phyloP scores from a whole-genome alignment of 1,140 invertebrate genomes.

The Platorchestia sp. region DNA sequence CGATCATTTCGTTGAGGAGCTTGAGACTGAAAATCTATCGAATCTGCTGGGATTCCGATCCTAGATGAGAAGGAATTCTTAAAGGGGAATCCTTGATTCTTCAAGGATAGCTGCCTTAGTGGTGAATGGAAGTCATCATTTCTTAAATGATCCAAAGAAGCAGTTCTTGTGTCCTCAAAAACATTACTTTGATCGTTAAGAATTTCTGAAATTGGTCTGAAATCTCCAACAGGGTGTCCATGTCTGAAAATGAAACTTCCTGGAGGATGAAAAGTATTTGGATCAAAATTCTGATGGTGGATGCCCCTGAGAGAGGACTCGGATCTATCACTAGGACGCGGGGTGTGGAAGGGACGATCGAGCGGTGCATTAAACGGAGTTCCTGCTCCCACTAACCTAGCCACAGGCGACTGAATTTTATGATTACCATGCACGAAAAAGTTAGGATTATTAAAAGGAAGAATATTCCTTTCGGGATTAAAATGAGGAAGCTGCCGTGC shows the following conservation, averaged over 20 bases:
- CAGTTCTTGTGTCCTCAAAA: background rate
- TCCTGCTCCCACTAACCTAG: background rate
- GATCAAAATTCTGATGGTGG: background rate
- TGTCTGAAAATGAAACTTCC: background rate
- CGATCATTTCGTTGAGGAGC: background rate
- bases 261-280: background rate
- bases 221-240: slow-evolving; percentile 8
- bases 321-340: background rate
- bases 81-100: background rate
- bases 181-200: slow-evolving; percentile 1
- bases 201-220: slow-evolving; percentile 7
- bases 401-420: background rate
- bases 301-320: background rate
- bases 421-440: background rate
- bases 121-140: background rate
- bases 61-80: no score
- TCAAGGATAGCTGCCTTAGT: background rate
- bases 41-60: background rate
- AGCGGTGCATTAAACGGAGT: background rate
- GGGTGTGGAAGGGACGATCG: background rate
- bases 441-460: background rate
- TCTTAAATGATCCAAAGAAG: background rate
- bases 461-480: background rate
- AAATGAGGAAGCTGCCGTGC: background rate
- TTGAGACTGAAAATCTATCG: background rate